These are phyloP conservation scores for Dipodomys merriami DNA, from an alignment of 2,113 vertebrate genomes.

Conservation along the genomic window DNA sequence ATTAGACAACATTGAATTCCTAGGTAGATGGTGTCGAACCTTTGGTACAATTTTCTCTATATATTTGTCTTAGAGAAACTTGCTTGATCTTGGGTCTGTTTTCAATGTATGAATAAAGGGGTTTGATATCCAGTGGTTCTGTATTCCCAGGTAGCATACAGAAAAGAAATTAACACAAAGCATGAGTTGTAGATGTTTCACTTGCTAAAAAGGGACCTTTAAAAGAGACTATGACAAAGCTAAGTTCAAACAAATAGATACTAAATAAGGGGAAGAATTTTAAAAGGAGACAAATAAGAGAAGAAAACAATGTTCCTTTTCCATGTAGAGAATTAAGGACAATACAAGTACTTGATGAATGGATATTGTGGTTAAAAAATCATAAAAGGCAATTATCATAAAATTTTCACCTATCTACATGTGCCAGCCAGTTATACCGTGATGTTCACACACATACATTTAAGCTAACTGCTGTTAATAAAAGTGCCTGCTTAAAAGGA, in stretches of 20 bases:
- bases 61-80: neutral
- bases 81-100: neutral
- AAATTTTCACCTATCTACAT: slow-evolving; percentile 65
- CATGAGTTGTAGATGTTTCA: neutral
- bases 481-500: slow-evolving; percentile 62
- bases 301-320: slow-evolving; percentile 35
- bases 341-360: slow-evolving; percentile 57
- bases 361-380: slow-evolving; percentile 58
- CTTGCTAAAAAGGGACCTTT: neutral
- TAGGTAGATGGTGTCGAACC: neutral
- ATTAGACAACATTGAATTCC: neutral
- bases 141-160: fast-evolving
- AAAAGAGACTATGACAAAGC: neutral
- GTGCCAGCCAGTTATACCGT: neutral
- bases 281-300: neutral
- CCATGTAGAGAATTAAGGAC: slow-evolving; percentile 40
- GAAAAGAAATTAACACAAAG: neutral
- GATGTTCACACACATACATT: slow-evolving; percentile 63
- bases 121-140: neutral
- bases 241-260: too few species aligned
- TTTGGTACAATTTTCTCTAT: neutral
- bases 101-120: neutral
- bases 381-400: slow-evolving; percentile 70
- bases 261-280: too few species aligned
- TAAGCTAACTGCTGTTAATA: slow-evolving; percentile 72